These are phyloP conservation scores for Pholis gunnellus DNA, from an alignment of 2,113 vertebrate species.

Conservation along the genomic window DNA sequence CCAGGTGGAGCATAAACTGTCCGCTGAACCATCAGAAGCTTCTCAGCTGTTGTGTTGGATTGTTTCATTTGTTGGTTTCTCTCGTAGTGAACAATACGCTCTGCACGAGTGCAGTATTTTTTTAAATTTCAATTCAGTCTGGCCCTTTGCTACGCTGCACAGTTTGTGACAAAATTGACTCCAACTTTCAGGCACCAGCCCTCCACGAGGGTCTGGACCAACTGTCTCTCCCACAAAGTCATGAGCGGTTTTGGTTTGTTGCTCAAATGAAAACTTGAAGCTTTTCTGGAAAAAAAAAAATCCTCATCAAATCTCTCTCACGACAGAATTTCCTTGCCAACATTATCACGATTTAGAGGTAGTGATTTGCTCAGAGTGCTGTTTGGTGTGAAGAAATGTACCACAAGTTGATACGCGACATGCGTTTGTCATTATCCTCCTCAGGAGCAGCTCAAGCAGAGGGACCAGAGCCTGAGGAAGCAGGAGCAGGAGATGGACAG, in stretches of 20 bases:
- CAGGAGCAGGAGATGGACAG: slow-evolving; percentile 99
- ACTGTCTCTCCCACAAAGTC: not conserved
- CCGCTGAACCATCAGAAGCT: not conserved
- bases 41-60: not conserved
- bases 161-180: not conserved
- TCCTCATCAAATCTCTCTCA: not conserved
- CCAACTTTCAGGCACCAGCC: not conserved
- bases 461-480: slow-evolving; percentile 95
- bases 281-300: not conserved
- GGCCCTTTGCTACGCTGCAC: not conserved
- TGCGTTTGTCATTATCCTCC: not conserved
- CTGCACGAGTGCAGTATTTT: not conserved
- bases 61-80: not conserved
- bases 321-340: not conserved
- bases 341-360: not conserved
- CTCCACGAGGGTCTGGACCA: not conserved
- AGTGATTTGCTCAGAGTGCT: not conserved
- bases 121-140: not conserved
- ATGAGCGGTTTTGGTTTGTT: not conserved
- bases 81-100: not conserved
- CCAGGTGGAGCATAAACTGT: too few relatives aligned
- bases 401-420: not conserved
- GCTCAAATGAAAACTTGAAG: not conserved
- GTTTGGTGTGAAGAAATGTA: not conserved
- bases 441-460: slow-evolving; percentile 97